Conservation (phyloP, 92 coral and sea anemone genomes). For the Epizoanthus scotinus region DNA sequence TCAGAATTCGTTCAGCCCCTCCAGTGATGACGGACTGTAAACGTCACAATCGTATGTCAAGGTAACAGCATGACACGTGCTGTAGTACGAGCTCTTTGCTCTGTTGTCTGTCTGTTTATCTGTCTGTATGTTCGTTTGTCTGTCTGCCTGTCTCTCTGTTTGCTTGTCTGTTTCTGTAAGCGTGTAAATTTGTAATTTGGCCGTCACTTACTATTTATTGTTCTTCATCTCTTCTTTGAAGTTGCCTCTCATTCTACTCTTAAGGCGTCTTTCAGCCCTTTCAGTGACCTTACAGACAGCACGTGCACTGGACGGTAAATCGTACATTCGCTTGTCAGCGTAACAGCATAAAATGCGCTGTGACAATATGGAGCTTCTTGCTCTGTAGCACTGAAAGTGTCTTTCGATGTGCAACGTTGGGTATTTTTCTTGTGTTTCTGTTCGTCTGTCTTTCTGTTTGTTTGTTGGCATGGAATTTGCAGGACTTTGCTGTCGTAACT, state of each 20-base stretch:
- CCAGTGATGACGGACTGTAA: background rate
- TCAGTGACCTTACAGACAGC: background rate
- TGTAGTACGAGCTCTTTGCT: background rate
- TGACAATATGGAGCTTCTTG: background rate
- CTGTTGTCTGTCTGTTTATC: background rate
- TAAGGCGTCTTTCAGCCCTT: background rate
- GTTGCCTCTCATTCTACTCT: background rate
- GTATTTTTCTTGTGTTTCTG: too few relatives aligned
- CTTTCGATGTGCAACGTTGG: too few relatives aligned
- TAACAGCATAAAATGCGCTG: background rate
- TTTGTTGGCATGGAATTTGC: too few relatives aligned
- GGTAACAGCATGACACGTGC: conserved; percentile 1
- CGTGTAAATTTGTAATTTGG: too few relatives aligned
- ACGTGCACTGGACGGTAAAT: background rate
- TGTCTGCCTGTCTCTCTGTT: background rate
- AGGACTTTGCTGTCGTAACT: too few relatives aligned
- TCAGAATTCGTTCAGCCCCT: conserved; percentile 9
- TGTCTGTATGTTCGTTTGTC: background rate
- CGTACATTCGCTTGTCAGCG: background rate
- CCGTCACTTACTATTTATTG: background rate
- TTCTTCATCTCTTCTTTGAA: background rate
- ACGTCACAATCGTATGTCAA: background rate
- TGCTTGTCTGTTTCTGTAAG: background rate
- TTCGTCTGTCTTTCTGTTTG: too few relatives aligned
- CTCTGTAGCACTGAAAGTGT: background rate